Evolutionary conservation across 1,140 invertebrate genomes (phyloP), one percentile per base, ranked within the genome.

Genomic region (Oscheius sp.): DNA sequence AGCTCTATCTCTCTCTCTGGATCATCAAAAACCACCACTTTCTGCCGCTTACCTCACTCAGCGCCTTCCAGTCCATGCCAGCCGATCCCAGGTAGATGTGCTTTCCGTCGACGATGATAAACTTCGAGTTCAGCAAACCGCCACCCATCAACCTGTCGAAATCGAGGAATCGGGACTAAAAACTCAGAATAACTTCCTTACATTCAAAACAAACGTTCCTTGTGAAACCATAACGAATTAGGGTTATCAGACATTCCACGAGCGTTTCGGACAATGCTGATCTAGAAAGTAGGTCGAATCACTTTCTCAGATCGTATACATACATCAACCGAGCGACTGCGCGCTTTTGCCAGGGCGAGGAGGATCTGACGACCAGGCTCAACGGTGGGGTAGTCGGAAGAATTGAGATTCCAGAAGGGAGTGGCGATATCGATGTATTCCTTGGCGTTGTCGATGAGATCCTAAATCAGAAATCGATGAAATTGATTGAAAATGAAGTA

Each of bases 61-160:
- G 87, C 0, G 95, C 91, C 79, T 94, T 88, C 95, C 94, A 99
- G 85, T 99, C 89, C 82, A 89, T 86, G 79, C 89, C 89, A 3
- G 88, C 87, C 80, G 87, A 88, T 29, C 89, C 89, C 52, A 89
- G 75, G 75, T 88, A 89, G 58, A 88, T 83, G 78, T 86, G 85
- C 63, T 82, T 74, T 45, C 85, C 79, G 85, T 99, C 95, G 26
- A 94, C 89, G 7, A 98, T 88, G 88, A 89, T 89, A 80, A 98
- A 88, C 87, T 99, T 99, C 0, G 95, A 97, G 84, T 99, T 95
- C 10, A 98, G 87, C 13, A 98, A 91, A n/a, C 95, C 95, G 45
- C 86, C 87, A 1, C 92, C 92, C 20, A 97, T 77, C 29, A 97
- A 86, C 77, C 90, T 89, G 1, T 89, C 88, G 83, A 98, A 94